These are phyloP conservation scores for Zaprionus vittiger DNA, from an alignment of 1,140 invertebrate species.

Conservation along the genomic window DNA sequence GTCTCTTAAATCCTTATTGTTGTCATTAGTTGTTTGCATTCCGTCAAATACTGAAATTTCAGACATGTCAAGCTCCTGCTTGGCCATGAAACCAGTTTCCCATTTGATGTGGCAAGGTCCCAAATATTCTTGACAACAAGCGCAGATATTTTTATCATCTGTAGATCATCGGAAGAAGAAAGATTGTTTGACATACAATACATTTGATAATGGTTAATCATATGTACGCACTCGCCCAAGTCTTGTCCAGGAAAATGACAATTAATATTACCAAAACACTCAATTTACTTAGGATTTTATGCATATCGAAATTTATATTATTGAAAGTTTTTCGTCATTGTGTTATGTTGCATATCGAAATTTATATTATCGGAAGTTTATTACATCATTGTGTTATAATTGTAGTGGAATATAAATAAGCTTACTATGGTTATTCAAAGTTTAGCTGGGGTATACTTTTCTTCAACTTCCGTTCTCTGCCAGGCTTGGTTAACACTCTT, in stretches of 20 bases:
- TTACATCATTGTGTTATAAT: neutral
- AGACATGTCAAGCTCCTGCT: rapidly evolving
- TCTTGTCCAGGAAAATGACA: neutral
- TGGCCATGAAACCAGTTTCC: neutral
- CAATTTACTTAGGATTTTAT: neutral
- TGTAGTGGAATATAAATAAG: neutral
- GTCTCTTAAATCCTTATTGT: neutral
- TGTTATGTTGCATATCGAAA: neutral
- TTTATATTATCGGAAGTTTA: neutral
- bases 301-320: neutral
- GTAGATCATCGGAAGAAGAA: neutral
- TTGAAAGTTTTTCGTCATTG: neutral
- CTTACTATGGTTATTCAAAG: neutral
- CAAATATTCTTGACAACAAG: neutral
- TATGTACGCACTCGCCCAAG: neutral
- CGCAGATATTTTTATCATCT: neutral
- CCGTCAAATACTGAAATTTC: neutral
- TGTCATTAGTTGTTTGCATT: neutral
- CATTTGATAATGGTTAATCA: neutral
- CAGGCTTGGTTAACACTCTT: neutral
- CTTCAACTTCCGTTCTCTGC: neutral
- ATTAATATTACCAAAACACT: neutral
- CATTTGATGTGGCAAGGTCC: neutral
- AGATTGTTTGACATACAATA: neutral
- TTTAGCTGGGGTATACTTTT: neutral